A percentile compares a stretch with the other conserved stretches of the same genome.
Evolutionary conservation across 2,113 vertebrate genomes (phyloP).

Genomic region (Gambusia holbrooki): DNA sequence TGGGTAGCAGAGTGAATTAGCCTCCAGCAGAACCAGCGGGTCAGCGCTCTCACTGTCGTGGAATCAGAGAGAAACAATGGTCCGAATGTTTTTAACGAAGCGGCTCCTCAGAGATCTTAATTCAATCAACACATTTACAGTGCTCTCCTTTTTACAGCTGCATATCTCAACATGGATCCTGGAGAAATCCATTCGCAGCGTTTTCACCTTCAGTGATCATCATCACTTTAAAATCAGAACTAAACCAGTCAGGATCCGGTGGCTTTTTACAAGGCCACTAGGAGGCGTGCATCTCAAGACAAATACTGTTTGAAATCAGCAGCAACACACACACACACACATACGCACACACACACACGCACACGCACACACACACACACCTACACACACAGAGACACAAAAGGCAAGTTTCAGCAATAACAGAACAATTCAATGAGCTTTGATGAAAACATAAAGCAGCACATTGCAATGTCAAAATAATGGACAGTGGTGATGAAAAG

Average conservation of each 20-base stretch:
- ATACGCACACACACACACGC: no score
- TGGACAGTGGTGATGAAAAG: no score
- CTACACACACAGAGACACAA: no score
- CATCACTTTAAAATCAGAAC: slow-evolving; percentile 25
- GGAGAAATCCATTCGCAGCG: not conserved
- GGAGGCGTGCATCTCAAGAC: no score
- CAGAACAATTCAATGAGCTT: no score
- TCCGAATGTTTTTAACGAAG: not conserved
- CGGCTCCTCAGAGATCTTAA: slow-evolving; percentile 19
- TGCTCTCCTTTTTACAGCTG: not conserved
- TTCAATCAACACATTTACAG: slow-evolving; percentile 38
- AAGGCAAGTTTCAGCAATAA: no score
- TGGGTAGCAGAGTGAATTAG: slow-evolving; percentile 28
- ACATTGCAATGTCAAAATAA: no score
- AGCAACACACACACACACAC: no score
- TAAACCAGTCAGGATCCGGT: slow-evolving; percentile 14
- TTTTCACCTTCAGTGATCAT: slow-evolving; percentile 24
- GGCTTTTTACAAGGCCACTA: not conserved
- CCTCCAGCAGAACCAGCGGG: slow-evolving; percentile 25
- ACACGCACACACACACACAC: no score
- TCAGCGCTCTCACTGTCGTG: slow-evolving; percentile 16
- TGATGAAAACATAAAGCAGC: no score
- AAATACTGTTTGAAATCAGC: no score
- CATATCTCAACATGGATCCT: not conserved
- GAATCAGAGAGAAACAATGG: slow-evolving; percentile 39